Conservation (phyloP, 2,797 vertebrate genomes). For the Sebastes oblongus region DNA sequence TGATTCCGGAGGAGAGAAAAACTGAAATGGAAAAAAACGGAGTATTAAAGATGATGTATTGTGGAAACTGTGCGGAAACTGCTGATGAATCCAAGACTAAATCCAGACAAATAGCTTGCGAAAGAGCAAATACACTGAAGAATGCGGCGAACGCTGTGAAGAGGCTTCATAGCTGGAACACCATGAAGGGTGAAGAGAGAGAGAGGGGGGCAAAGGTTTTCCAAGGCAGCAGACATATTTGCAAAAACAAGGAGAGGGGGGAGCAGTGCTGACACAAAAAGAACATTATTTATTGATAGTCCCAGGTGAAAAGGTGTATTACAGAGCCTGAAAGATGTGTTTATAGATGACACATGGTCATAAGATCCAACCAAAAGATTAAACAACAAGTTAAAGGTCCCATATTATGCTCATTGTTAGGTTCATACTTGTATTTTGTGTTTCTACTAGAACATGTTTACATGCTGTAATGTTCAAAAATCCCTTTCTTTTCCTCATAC, state of each 20-base stretch:
- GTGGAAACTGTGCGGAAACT: constrained; percentile 66
- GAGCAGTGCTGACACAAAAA: constrained; percentile 7
- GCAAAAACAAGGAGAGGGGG: constrained; percentile 14
- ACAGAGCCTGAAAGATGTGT: not conserved
- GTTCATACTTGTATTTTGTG: too few species aligned
- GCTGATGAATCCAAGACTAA: constrained; percentile 63
- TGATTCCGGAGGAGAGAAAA: constrained; percentile 41
- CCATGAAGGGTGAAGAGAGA: not conserved
- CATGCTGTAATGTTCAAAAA: too few species aligned
- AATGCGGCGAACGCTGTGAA: constrained; percentile 44
- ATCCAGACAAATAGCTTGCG: constrained; percentile 69
- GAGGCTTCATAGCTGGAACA: constrained; percentile 34
- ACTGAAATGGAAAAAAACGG: constrained; percentile 59
- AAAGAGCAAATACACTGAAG: constrained; percentile 50
- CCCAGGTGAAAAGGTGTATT: constrained; percentile 16
- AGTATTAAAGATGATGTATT: constrained; percentile 73
- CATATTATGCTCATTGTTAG: too few species aligned
- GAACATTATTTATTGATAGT: constrained; percentile 27
- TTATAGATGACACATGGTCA: constrained; percentile 6
- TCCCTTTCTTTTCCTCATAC: too few species aligned
- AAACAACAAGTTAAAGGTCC: not conserved
- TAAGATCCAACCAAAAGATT: constrained; percentile 7
- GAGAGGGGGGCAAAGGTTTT: constrained; percentile 20
- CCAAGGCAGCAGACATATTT: constrained; percentile 38
- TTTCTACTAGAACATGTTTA: too few species aligned